A percentile compares a stretch with the other conserved stretches of the same genome.
phyloP scores from a whole-genome alignment of 1,140 invertebrate species.

The Listronotus oregonensis region DNA sequence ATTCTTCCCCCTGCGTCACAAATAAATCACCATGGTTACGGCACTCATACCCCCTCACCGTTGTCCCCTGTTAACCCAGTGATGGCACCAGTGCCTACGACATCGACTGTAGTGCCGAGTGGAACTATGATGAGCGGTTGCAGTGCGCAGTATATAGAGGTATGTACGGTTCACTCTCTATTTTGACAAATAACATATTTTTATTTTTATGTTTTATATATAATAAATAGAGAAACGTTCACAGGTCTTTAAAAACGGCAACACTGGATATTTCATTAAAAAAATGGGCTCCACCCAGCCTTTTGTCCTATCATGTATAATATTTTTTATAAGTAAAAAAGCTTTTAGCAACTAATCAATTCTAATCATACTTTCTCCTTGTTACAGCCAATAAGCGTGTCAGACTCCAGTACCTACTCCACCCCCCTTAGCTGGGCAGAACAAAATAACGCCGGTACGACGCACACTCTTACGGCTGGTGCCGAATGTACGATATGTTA shows the following conservation, averaged over 20 bases:
- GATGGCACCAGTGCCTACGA: slow-evolving; percentile 41
- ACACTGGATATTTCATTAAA: no score
- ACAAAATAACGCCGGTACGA: slow-evolving; percentile 56
- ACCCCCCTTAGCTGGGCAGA: slow-evolving; percentile 53
- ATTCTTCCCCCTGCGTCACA: slow-evolving; percentile 70
- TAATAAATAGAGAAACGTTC: no score
- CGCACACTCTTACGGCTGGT: slow-evolving; percentile 57
- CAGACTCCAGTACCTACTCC: slow-evolving; percentile 52
- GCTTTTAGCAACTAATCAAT: no score
- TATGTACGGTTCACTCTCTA: slow-evolving; percentile 46
- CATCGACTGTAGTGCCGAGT: slow-evolving; percentile 46
- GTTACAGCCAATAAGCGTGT: slow-evolving; percentile 55
- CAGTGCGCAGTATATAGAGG: slow-evolving; percentile 66
- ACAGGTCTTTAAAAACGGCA: no score
- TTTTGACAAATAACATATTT: no score
- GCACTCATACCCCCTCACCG: slow-evolving; percentile 34
- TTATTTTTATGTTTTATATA: no score
- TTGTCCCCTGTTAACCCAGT: slow-evolving; percentile 24
- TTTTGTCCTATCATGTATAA: not conserved
- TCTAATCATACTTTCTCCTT: slow-evolving; percentile 26
- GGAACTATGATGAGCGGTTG: slow-evolving; percentile 64
- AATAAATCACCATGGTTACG: slow-evolving; percentile 50
- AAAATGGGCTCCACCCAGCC: not conserved
- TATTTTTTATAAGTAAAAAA: no score
- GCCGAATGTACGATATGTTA: slow-evolving; percentile 94